Evolutionary conservation across 53 echinoderm and acorn worm genomes (phyloP).

Genomic region (Zoroaster sp.): DNA sequence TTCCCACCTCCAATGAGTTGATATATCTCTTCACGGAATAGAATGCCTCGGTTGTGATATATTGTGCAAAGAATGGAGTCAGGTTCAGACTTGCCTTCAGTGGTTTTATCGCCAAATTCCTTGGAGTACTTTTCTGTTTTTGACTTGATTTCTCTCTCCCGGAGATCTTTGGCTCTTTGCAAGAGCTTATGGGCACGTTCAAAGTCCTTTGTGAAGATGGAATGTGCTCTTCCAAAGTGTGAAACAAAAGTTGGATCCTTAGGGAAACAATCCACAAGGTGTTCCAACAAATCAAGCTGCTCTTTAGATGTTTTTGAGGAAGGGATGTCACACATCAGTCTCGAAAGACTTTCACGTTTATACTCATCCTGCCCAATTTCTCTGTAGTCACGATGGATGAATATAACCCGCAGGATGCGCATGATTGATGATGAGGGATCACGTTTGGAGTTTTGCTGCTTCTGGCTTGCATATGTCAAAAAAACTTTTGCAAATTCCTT

Average conservation of each 20-base stretch:
- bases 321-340: conserved; percentile 39
- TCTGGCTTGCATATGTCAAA: conserved; percentile 15
- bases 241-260: conserved; percentile 8
- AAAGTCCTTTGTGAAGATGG: not conserved
- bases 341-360: conserved; percentile 25
- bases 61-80: conserved; percentile 36
- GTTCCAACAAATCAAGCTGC: conserved; percentile 25
- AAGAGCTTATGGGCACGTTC: not conserved
- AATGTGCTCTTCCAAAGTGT: conserved; percentile 44
- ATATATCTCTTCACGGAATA: conserved; percentile 10
- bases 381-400: conserved; percentile 35
- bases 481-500: conserved; percentile 26
- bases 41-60: conserved; percentile 18
- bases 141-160: not conserved
- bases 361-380: conserved; percentile 9
- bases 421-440: not conserved
- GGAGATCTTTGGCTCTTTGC: conserved; percentile 19
- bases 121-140: not conserved
- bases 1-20: conserved; percentile 38
- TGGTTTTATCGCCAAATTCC: not conserved
- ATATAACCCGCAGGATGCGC: conserved; percentile 1
- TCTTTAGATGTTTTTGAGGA: not conserved
- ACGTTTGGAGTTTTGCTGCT: not conserved
- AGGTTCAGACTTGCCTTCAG: not conserved
- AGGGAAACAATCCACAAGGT: conserved; percentile 35